These are phyloP conservation scores for Coenonympha arcania DNA, from an alignment of 2,888 invertebrate genomes.

Conservation along the genomic window DNA sequence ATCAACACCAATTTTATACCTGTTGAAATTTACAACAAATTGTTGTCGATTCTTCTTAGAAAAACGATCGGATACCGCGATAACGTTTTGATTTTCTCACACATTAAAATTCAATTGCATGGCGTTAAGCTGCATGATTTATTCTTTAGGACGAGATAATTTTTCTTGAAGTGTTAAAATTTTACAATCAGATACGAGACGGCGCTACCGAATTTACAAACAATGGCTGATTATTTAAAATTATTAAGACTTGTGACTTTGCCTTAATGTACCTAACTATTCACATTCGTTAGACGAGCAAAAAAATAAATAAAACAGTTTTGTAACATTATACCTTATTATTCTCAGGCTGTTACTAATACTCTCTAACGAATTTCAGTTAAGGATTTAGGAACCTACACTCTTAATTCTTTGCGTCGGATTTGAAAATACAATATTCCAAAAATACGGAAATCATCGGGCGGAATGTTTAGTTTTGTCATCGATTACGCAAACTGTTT, in stretches of 20 bases:
- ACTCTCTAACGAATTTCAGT: too few relatives aligned
- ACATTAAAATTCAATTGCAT: conserved; percentile 38
- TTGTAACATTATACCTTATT: too few relatives aligned
- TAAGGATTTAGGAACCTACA: conserved; percentile 16
- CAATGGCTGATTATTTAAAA: conserved; percentile 18
- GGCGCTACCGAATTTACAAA: conserved; percentile 28
- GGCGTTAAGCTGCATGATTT: conserved; percentile 18
- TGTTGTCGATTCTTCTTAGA: conserved; percentile 37
- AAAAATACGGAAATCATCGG: conserved; percentile 74
- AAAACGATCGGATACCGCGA: conserved; percentile 46
- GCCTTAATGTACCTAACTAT: too few relatives aligned
- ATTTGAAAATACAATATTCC: conserved; percentile 46
- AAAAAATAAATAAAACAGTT: too few relatives aligned
- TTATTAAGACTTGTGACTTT: too few relatives aligned
- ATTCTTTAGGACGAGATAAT: conserved; percentile 8
- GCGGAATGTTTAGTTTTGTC: conserved; percentile 75
- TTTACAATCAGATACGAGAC: conserved; percentile 14
- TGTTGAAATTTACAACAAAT: conserved; percentile 11
- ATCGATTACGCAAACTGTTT: conserved; percentile 76
- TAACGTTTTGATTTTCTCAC: conserved; percentile 39
- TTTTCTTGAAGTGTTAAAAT: conserved; percentile 16
- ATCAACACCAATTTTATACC: conserved; percentile 20
- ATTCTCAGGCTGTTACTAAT: too few relatives aligned
- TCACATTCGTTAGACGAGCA: too few relatives aligned
- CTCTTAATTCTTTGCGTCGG: conserved; percentile 16